Evolutionary conservation across 2,888 invertebrate species (phyloP).

Genomic region (Formica aserva): DNA sequence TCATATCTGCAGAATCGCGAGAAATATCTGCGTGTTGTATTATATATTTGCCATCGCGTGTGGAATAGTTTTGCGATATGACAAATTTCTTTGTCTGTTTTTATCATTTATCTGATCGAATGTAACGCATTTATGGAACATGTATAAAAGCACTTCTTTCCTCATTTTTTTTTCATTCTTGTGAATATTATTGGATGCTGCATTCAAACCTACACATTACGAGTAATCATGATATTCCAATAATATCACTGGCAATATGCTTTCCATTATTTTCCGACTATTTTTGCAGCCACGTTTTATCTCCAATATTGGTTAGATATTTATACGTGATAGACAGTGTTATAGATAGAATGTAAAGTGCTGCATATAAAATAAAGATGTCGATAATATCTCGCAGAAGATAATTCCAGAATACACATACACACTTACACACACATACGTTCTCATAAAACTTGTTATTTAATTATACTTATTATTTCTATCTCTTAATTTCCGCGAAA

Average conservation of each 20-base stretch:
- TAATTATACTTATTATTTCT: not conserved
- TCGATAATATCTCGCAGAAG: not conserved
- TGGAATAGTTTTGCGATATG: slow-evolving; percentile 18
- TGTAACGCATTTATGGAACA: not conserved
- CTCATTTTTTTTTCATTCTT: not conserved
- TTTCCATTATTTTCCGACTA: not conserved
- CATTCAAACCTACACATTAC: not conserved
- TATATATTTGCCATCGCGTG: not conserved
- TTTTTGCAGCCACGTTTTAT: slow-evolving; percentile 7
- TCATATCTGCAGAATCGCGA: slow-evolving; percentile 21
- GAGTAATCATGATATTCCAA: slow-evolving; percentile 12
- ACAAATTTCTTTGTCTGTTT: not conserved
- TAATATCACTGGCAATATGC: not conserved
- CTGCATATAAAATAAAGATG: not conserved
- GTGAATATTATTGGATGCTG: slow-evolving; percentile 1
- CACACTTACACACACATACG: too few species aligned
- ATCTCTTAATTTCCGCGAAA: not conserved
- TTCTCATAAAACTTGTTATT: not conserved
- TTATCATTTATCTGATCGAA: slow-evolving; percentile 9
- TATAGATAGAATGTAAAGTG: not conserved
- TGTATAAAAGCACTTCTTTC: not conserved
- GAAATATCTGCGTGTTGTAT: slow-evolving; percentile 43
- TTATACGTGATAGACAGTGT: not conserved
- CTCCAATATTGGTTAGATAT: slow-evolving; percentile 19
- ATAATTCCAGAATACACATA: not conserved